phyloP scores from a whole-genome alignment of 2,113 vertebrate species.

The Suricata suricatta region DNA sequence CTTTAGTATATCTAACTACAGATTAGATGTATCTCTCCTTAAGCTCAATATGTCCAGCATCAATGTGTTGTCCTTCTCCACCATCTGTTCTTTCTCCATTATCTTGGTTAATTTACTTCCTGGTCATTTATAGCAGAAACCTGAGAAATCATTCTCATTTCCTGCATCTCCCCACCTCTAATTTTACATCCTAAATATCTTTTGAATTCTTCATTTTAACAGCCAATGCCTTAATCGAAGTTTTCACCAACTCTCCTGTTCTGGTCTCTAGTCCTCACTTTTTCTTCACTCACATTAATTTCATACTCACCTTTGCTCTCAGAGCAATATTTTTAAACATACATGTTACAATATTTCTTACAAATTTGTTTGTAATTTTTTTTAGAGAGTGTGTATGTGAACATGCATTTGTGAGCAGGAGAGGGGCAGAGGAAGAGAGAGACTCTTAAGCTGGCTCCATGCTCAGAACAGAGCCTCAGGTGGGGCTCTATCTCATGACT shows the following conservation, averaged over 20 bases:
- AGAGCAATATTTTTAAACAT: not conserved
- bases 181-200: slow-evolving; percentile 1
- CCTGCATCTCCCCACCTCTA: not conserved
- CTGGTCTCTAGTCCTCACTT: not conserved
- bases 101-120: not conserved
- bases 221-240: not conserved
- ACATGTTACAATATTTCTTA: not conserved
- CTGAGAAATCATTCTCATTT: not conserved
- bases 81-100: not conserved
- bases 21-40: not conserved
- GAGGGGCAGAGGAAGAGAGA: too few species aligned
- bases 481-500: too few species aligned
- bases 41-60: not conserved
- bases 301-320: not conserved
- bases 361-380: not conserved
- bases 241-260: not conserved
- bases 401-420: too few species aligned
- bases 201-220: not conserved
- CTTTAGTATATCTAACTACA: not conserved
- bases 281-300: not conserved
- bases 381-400: too few species aligned
- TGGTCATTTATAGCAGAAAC: not conserved
- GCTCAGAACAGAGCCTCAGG: too few species aligned
- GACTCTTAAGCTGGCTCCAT: too few species aligned
- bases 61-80: not conserved